Conservation (phyloP, 2,888 invertebrate species). For the Euzophera pinguis region DNA sequence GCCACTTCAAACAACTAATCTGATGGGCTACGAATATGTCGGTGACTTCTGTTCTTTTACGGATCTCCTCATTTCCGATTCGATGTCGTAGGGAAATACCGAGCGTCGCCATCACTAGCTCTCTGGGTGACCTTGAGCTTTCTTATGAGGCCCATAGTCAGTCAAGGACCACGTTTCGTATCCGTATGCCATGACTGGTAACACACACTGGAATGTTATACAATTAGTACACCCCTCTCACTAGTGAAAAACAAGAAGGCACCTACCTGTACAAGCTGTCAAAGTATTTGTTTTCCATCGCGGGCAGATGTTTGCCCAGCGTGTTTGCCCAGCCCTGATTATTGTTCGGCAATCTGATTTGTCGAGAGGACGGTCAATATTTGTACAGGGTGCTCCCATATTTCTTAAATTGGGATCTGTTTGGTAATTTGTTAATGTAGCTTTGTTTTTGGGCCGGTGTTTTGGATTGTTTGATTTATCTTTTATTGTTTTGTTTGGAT, state of each 20-base stretch:
- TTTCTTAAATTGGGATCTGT: conserved; percentile 7
- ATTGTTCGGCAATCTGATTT: conserved; percentile 8
- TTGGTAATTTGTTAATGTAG: conserved; percentile 7
- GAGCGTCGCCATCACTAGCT: too few relatives aligned
- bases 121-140: too few relatives aligned
- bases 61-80: too few relatives aligned
- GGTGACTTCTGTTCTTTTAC: too few relatives aligned
- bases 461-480: background rate
- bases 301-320: conserved; percentile 6
- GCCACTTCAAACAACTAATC: too few relatives aligned
- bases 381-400: background rate
- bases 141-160: too few relatives aligned
- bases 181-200: too few relatives aligned
- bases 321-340: conserved; percentile 5
- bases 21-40: too few relatives aligned
- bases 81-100: too few relatives aligned
- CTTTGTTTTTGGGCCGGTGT: background rate
- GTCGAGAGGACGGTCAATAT: conserved; percentile 5
- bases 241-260: background rate
- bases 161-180: too few relatives aligned
- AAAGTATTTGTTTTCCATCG: conserved; percentile 6
- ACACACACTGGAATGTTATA: too few relatives aligned
- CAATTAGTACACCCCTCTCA: background rate
- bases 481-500: background rate
- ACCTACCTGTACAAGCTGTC: background rate